Conservation (phyloP, 2,113 vertebrate species). For the Ardeotis arabs region DNA sequence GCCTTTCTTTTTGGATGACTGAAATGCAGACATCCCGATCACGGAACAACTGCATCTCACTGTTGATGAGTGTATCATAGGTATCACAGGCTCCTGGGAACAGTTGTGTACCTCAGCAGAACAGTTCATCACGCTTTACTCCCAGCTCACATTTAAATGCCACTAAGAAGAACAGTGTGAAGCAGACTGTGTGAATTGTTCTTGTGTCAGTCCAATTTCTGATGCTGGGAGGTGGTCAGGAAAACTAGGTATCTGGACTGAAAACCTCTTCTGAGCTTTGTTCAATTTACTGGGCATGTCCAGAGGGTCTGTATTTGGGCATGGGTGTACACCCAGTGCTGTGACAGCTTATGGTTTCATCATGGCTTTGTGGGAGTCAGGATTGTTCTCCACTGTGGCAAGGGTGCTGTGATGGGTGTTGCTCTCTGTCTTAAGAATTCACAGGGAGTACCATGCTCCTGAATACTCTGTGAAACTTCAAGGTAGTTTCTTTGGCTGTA, state of each 20-base stretch:
- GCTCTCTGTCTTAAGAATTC: neutral
- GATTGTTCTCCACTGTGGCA: neutral
- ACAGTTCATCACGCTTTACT: neutral
- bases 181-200: neutral
- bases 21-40: neutral
- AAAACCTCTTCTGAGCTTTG: neutral
- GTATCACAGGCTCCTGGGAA: too few species aligned
- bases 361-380: neutral
- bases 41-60: neutral
- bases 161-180: neutral
- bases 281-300: neutral
- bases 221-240: neutral
- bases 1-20: neutral
- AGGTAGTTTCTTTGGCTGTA: neutral
- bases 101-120: neutral
- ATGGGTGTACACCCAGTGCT: neutral
- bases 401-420: neutral
- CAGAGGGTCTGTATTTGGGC: neutral
- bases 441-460: neutral
- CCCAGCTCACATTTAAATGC: neutral
- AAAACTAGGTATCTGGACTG: neutral
- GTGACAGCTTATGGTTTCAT: neutral
- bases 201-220: neutral
- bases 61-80: neutral
- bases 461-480: neutral